These are phyloP conservation scores for Podarcis muralis DNA, from an alignment of 2,113 vertebrate genomes.

Conservation along the genomic window DNA sequence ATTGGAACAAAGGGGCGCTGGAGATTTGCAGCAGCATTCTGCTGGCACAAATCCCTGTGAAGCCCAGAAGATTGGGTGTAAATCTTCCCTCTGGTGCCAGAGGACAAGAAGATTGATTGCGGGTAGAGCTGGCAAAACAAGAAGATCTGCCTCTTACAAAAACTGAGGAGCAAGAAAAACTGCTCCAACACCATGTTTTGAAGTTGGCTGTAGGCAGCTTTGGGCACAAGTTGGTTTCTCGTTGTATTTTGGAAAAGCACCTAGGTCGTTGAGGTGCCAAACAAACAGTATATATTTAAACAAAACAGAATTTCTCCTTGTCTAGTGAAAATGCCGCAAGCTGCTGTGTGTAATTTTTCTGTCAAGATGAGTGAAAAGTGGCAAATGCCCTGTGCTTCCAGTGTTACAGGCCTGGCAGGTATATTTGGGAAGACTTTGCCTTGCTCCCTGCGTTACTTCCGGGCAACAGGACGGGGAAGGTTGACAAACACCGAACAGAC, in stretches of 20 bases:
- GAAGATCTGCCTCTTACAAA: background rate
- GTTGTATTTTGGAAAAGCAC: background rate
- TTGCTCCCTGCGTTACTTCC: background rate
- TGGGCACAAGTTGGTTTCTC: background rate
- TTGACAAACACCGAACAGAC: background rate
- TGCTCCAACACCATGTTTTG: background rate
- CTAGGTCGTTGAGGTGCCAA: background rate
- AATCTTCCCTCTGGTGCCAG: background rate
- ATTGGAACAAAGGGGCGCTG: background rate
- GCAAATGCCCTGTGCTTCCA: background rate
- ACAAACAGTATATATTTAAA: background rate
- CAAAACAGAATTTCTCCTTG: background rate
- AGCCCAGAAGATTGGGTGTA: background rate
- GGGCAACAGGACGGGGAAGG: background rate
- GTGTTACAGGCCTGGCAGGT: background rate
- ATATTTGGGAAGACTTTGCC: background rate
- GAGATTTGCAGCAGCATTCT: background rate
- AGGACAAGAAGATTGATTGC: background rate
- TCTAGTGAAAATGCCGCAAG: background rate
- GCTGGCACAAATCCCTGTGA: background rate
- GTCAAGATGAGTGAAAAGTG: background rate
- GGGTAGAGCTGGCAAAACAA: background rate
- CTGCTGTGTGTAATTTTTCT: background rate
- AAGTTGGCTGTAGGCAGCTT: background rate
- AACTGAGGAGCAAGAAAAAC: conserved; percentile 8